Conservation (phyloP, 2,113 vertebrate genomes). For the Shinisaurus crocodilurus region DNA sequence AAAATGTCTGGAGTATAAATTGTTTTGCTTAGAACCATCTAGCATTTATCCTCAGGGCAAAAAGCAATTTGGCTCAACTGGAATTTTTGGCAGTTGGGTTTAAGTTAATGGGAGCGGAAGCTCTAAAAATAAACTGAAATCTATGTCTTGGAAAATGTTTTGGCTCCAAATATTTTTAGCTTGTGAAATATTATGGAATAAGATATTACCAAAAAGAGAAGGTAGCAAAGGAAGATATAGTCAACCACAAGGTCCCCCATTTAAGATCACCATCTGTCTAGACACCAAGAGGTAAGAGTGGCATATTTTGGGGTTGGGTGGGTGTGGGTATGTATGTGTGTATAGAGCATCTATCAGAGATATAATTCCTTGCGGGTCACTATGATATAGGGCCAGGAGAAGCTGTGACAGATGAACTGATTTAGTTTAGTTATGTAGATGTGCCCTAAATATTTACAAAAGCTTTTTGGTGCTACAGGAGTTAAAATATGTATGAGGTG, state of each 20-base stretch:
- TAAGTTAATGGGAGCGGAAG: constrained; percentile 11
- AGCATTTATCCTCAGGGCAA: constrained; percentile 32
- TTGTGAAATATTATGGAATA: constrained; percentile 27
- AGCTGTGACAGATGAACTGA: not conserved
- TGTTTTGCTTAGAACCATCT: constrained; percentile 1
- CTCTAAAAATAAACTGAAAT: constrained; percentile 42
- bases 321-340: not conserved
- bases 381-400: not conserved
- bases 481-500: not conserved
- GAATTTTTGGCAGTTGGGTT: constrained; percentile 23
- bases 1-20: constrained; percentile 1
- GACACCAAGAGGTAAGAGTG: not conserved
- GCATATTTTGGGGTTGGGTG: not conserved
- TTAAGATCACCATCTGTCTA: not conserved
- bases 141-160: constrained; percentile 2
- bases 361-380: not conserved
- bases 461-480: not conserved
- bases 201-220: not conserved
- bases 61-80: constrained; percentile 25
- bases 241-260: not conserved
- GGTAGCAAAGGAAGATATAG: not conserved
- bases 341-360: not conserved
- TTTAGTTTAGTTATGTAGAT: not conserved
- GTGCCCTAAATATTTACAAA: not conserved
- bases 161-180: not conserved